Conservation (phyloP, 2,888 invertebrate species). For the Drosophila algonquin region DNA sequence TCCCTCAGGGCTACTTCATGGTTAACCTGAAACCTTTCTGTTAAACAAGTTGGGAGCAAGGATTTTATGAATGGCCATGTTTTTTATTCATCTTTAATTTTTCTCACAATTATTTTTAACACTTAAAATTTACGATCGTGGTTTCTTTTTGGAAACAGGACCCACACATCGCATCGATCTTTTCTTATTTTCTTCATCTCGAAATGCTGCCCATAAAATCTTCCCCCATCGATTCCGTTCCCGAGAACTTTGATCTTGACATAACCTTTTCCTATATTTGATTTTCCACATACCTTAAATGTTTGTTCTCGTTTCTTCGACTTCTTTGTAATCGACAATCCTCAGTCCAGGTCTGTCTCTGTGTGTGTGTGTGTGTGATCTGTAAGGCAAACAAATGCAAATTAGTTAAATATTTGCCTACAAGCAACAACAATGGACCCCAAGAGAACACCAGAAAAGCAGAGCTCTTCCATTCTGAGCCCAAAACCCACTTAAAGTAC, state of each 20-base stretch:
- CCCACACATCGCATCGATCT: background rate
- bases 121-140: background rate
- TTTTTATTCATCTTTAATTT: background rate
- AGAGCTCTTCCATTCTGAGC: constrained; percentile 47
- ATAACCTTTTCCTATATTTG: constrained; percentile 37
- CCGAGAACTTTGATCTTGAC: constrained; percentile 16
- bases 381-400: constrained; percentile 71
- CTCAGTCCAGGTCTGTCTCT: constrained; percentile 27
- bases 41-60: background rate
- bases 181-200: background rate
- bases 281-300: constrained; percentile 49
- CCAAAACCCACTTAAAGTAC: constrained; percentile 73
- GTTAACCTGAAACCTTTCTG: background rate
- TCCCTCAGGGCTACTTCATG: background rate
- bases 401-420: constrained; percentile 70
- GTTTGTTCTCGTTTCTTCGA: constrained; percentile 41
- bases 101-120: background rate
- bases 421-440: constrained; percentile 36
- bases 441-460: background rate
- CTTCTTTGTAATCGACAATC: constrained; percentile 31
- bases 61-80: background rate
- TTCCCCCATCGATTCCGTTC: constrained; percentile 4
- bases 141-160: background rate
- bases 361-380: constrained; percentile 57
- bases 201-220: background rate